Evolutionary conservation across 64 coral and sea anemone genomes (phyloP), one percentile per base, ranked within the genome.

Genomic region (Acropora yongei): DNA sequence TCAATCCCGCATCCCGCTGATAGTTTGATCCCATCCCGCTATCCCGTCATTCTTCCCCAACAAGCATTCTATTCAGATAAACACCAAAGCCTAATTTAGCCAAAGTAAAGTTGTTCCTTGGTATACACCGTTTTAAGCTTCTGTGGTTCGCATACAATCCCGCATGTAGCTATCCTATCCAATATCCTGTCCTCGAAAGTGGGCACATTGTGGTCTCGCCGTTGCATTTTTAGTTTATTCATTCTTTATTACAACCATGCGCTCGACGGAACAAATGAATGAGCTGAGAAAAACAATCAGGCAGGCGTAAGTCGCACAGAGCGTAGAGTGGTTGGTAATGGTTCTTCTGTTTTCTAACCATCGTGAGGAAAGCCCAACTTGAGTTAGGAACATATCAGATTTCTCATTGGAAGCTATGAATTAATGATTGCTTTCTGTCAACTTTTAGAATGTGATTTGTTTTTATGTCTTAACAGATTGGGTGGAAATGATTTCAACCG

Each of bases 391-490:
- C 30, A 0, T 66, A 9, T 66, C 16, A 13, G 11, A 63, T 63
- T 78, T n/a, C 47, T 49, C 4, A 18, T 49, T 42, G 4, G 46
- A 78, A 18, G 44, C 13, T n/a, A 4, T 20, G 16, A 20, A 81
- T 4, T 40, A 30, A 63, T 13, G 9, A 5, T 13, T 63, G 19
- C 2, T 81, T 81, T 81, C n/a, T 13, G 13, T 42, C 4, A 61
- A 9, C 11, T 81, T 1, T 1, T 81, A 63, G 40, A 82, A 82
- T 20, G 66, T 9, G 1, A 14, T 69, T 69, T 85, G 13, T 72
- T 85, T 85, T 85, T 71, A 30, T 85, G 49, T 69, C 44, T 85
- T 85, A 71, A 85, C 82, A 85, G 82, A 47, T 71, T 5, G 61
- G 65, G 63, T 14, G 8, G 63, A 85, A 71, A 47, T 71, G 44